Evolutionary conservation across 2,113 vertebrate species (phyloP).

Genomic region (Noturus placidus): DNA sequence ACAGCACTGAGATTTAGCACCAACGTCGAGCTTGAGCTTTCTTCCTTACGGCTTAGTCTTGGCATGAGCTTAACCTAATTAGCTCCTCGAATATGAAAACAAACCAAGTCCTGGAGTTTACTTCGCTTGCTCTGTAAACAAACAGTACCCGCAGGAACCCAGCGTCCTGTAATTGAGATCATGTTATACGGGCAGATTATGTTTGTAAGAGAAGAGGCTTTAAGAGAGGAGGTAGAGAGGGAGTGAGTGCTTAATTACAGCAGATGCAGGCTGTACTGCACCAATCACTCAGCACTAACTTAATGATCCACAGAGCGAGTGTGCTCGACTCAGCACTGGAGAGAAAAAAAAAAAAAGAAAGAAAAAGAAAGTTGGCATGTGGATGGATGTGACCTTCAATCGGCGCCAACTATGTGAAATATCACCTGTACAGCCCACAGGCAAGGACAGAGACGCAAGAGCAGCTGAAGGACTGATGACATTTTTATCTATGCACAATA

Average conservation of each 20-base stretch:
- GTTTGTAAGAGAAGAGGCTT: background rate
- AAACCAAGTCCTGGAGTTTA: background rate
- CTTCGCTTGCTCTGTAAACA: no score
- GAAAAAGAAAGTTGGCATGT: slow-evolving; percentile 52
- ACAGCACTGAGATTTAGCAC: background rate
- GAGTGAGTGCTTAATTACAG: slow-evolving; percentile 22
- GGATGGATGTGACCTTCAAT: slow-evolving; percentile 58
- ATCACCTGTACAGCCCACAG: background rate
- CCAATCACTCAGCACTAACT: slow-evolving; percentile 62
- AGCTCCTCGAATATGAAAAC: background rate
- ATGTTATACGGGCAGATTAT: background rate
- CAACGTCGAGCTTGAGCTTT: background rate
- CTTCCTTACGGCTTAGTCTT: no score
- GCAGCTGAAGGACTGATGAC: background rate
- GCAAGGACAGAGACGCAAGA: background rate
- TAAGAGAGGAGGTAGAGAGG: slow-evolving; percentile 11
- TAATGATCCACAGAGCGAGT: slow-evolving; percentile 62
- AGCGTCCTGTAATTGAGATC: background rate
- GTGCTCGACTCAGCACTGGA: background rate
- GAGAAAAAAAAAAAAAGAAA: background rate
- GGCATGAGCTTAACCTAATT: background rate
- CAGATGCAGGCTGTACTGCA: slow-evolving; percentile 37
- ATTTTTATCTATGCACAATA: no score
- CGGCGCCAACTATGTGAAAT: slow-evolving; percentile 18
- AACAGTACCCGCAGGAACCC: background rate